phyloP scores from a whole-genome alignment of 2,888 invertebrate genomes.

The Conomelus anceps region DNA sequence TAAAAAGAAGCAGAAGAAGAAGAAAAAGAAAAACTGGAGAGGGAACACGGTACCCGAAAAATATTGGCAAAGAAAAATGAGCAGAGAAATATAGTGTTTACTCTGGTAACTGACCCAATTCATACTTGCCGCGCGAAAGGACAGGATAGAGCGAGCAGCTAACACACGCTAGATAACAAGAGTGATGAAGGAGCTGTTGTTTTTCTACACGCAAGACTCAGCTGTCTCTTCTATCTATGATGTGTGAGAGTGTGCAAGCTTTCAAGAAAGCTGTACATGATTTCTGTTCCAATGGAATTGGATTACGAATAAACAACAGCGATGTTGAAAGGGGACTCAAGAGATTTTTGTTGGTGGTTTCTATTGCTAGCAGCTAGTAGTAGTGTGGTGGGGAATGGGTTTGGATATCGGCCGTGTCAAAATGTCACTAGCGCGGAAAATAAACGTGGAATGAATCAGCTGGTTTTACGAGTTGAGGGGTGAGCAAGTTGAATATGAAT shows the following conservation, averaged over 20 bases:
- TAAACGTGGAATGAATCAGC: no score
- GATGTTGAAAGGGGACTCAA: no score
- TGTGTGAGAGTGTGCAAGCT: neutral
- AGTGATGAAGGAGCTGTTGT: neutral
- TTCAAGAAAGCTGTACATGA: neutral
- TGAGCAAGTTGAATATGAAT: no score
- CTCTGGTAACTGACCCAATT: neutral
- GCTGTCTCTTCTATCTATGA: neutral
- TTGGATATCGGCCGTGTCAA: no score
- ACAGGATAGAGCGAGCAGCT: neutral
- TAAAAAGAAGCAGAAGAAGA: neutral
- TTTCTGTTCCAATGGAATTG: neutral
- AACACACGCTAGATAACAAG: neutral
- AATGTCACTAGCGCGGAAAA: no score
- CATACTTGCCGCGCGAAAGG: no score
- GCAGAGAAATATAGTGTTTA: neutral
- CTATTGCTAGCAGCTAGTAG: no score
- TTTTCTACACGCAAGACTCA: neutral
- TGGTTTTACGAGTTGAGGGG: no score
- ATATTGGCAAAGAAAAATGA: neutral
- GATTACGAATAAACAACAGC: neutral
- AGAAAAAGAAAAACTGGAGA: neutral
- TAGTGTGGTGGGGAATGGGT: no score
- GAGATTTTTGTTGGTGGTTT: no score
- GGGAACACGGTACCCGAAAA: neutral